phyloP scores from a whole-genome alignment of 2,888 invertebrate species.

The Apamea sordens region DNA sequence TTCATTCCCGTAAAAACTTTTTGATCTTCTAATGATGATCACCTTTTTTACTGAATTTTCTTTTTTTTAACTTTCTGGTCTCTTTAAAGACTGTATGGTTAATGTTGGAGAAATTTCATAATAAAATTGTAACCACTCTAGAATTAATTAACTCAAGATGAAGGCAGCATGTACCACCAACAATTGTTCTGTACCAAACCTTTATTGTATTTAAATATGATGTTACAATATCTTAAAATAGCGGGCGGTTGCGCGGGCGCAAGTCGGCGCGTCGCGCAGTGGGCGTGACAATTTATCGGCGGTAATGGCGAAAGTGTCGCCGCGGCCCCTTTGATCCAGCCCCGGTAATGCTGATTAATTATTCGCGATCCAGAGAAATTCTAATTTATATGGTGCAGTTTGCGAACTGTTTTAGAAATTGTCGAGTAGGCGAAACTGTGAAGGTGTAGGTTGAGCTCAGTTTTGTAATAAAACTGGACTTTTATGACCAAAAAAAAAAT shows the following conservation, averaged over 20 bases:
- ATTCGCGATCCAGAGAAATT: slow-evolving; percentile 76
- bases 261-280: slow-evolving; percentile 66
- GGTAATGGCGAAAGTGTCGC: slow-evolving; percentile 81
- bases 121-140: slow-evolving; percentile 2
- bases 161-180: slow-evolving; percentile 15
- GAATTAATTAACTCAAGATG: slow-evolving; percentile 30
- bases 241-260: slow-evolving; percentile 64
- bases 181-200: slow-evolving; percentile 49
- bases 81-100: not conserved
- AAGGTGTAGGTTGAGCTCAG: slow-evolving; percentile 24
- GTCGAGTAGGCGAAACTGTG: slow-evolving; percentile 40
- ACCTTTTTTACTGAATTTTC: not conserved
- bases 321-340: slow-evolving; percentile 80
- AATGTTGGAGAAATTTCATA: not conserved
- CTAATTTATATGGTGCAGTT: slow-evolving; percentile 72
- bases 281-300: slow-evolving; percentile 79
- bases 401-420: slow-evolving; percentile 61
- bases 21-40: not conserved
- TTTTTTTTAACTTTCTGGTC: not conserved
- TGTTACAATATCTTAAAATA: slow-evolving; percentile 63
- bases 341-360: slow-evolving; percentile 79
- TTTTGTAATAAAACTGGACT: slow-evolving; percentile 1
- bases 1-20: not conserved
- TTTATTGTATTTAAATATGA: slow-evolving; percentile 68
- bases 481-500: not conserved